Conservation (phyloP, 2,888 invertebrate species). For the Xestobium rufovillosum region DNA sequence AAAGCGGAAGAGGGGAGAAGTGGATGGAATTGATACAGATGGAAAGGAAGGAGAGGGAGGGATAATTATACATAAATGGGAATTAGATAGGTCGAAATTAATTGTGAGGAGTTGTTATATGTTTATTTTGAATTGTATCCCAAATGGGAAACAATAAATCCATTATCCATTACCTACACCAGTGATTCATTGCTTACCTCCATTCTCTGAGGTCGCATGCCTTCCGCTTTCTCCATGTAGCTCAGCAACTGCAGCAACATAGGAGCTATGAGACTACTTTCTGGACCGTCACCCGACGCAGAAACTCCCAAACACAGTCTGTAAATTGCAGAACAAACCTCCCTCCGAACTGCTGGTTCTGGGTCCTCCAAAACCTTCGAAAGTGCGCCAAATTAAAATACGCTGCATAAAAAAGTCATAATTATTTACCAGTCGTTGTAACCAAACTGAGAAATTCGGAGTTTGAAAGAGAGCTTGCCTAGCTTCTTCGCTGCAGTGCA, state of each 20-base stretch:
- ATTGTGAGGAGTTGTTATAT: no score
- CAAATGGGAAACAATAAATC: no score
- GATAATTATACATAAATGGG: no score
- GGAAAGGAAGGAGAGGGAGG: no score
- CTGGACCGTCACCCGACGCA: slow-evolving; percentile 40
- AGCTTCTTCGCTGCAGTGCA: slow-evolving; percentile 77
- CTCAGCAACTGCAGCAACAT: slow-evolving; percentile 73
- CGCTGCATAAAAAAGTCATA: not conserved
- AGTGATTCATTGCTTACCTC: slow-evolving; percentile 43
- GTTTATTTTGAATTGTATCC: no score
- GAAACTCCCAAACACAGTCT: slow-evolving; percentile 70
- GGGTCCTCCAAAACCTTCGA: slow-evolving; percentile 72
- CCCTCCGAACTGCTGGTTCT: slow-evolving; percentile 82
- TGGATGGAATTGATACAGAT: no score
- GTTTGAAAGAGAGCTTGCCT: slow-evolving; percentile 69
- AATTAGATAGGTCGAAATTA: no score
- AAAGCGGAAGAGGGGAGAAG: no score
- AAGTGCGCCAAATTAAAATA: not conserved
- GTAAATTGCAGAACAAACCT: slow-evolving; percentile 89
- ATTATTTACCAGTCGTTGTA: slow-evolving; percentile 58
- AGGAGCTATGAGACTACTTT: slow-evolving; percentile 64
- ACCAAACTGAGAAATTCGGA: slow-evolving; percentile 68
- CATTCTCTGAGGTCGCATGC: slow-evolving; percentile 63
- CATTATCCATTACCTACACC: no score
- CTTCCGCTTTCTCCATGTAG: slow-evolving; percentile 76